Base-by-base conservation (phyloP, 2,797 vertebrate genomes). In the Sebastes nivosus region DNA sequence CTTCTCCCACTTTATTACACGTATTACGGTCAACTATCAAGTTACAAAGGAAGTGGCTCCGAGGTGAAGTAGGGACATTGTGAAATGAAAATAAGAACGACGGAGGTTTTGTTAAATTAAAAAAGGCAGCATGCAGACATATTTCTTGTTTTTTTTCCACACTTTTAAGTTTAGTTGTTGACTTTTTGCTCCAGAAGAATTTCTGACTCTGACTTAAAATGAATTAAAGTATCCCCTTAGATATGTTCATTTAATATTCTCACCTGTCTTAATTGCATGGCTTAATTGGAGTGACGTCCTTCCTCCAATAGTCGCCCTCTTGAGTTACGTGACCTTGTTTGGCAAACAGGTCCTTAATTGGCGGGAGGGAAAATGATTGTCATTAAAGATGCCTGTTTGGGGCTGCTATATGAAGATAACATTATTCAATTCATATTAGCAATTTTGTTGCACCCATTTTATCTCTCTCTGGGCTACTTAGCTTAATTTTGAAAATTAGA, bases 1-100 rank as follows among this genome's bases (percentile, higher is more conserved):
- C 67, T 76, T 70, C 80, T 77, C 71, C 38, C 54, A 59, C 69
- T 85, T 86, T 93, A 90, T 86, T 95, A 91, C 84, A 89, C 54
- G 87, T 71, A 93, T 89, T 93, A 94, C 92, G 92, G 93, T 85
- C 59, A 64, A 76, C 63, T 92, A 83, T 94, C 94, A 80, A 38
- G 85, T 95, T 95, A 92, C 94, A 94, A 29, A 82, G 78, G 77
- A 81, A 80, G 79, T 32, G 67, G 32, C 73, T 85, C 24, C 6
- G 75, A 75, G 81, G 80, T 79, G 75, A 84, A 65, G 58, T 12
- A 7, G 50, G 77, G 75, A 80, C 36, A 54, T 42, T 27, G 57
- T 7, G 60, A n/a, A 50, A 14, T 52, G 55, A 16, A 67, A 57
- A 64, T 20, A 55, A 13, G 27, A 55, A 14, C 2, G 25, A 46